These are phyloP conservation scores for Rhinichthys klamathensis DNA, from an alignment of 2,113 vertebrate species.

Conservation along the genomic window DNA sequence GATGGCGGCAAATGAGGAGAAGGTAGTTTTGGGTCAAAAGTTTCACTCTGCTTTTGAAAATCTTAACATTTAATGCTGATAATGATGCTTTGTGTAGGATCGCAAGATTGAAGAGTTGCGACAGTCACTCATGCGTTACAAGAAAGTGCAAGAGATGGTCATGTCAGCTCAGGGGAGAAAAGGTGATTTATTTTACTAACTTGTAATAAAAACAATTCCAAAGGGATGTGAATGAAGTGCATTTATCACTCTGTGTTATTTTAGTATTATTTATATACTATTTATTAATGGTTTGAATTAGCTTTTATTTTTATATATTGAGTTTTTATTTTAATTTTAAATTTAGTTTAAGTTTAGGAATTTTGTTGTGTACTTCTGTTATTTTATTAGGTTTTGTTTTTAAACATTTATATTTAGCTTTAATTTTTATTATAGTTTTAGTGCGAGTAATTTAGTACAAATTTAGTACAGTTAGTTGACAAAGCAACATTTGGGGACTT, in stretches of 20 bases:
- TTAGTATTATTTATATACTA: not conserved
- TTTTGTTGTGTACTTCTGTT: not conserved
- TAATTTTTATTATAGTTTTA: not conserved
- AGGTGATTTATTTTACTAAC: slow-evolving; percentile 70
- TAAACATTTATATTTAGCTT: not conserved
- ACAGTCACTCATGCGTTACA: slow-evolving; percentile 88
- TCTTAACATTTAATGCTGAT: not conserved
- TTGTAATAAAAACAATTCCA: not conserved
- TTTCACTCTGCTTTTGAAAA: not conserved
- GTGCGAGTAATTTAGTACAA: not conserved
- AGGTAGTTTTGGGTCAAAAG: slow-evolving; percentile 59
- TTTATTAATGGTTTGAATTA: not conserved
- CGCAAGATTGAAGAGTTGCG: slow-evolving; percentile 95
- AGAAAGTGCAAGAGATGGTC: slow-evolving; percentile 93
- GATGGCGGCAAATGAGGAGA: slow-evolving; percentile 90
- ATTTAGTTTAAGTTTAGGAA: too few species aligned
- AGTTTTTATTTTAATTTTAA: not conserved
- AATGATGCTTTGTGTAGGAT: slow-evolving; percentile 76
- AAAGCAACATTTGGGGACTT: not conserved
- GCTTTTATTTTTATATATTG: not conserved
- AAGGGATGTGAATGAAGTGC: not conserved
- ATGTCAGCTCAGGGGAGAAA: slow-evolving; percentile 87
- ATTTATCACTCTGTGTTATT: not conserved
- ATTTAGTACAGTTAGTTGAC: not conserved
- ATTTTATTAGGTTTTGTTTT: not conserved